Percentiles rank a stretch among this genome's conserved stretches.
Evolutionary conservation across 2,888 invertebrate species (phyloP).

Genomic region (Chrysomela aeneicollis): DNA sequence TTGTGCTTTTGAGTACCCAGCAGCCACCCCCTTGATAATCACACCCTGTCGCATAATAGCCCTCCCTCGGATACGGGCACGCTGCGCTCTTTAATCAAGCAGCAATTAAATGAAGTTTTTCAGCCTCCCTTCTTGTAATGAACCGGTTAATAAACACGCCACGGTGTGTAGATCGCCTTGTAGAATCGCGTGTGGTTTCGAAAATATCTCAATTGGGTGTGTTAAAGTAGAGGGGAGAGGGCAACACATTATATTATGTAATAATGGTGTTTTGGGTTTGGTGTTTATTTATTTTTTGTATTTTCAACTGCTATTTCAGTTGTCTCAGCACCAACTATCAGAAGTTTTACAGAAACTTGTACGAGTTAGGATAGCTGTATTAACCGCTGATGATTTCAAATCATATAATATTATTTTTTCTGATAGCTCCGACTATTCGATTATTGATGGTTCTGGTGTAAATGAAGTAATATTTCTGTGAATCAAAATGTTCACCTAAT

Average conservation of each 20-base stretch:
- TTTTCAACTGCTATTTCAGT: no score
- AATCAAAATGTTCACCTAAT: no score
- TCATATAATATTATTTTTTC: no score
- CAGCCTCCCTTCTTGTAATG: conserved; percentile 50
- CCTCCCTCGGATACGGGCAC: conserved; percentile 49
- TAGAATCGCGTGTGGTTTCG: conserved; percentile 37
- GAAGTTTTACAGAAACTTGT: no score
- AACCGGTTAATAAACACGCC: conserved; percentile 55
- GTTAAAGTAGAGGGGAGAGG: conserved; percentile 26
- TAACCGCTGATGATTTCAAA: no score
- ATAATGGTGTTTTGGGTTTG: conserved; percentile 28
- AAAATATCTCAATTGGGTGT: conserved; percentile 37
- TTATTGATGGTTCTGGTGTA: no score
- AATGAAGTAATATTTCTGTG: no score
- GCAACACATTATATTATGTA: background rate
- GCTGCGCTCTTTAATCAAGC: conserved; percentile 61
- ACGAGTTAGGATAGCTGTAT: no score
- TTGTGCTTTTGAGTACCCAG: conserved; percentile 48
- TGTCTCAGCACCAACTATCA: no score
- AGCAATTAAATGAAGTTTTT: conserved; percentile 59
- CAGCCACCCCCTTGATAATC: conserved; percentile 43
- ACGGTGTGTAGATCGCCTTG: conserved; percentile 28
- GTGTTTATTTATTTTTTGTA: conserved; percentile 26
- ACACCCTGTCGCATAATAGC: conserved; percentile 46
- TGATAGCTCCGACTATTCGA: no score